Percentiles rank a stretch among this genome's conserved stretches.
Evolutionary conservation across 2,797 vertebrate genomes (phyloP).

Genomic region (Poeciliopsis turneri): DNA sequence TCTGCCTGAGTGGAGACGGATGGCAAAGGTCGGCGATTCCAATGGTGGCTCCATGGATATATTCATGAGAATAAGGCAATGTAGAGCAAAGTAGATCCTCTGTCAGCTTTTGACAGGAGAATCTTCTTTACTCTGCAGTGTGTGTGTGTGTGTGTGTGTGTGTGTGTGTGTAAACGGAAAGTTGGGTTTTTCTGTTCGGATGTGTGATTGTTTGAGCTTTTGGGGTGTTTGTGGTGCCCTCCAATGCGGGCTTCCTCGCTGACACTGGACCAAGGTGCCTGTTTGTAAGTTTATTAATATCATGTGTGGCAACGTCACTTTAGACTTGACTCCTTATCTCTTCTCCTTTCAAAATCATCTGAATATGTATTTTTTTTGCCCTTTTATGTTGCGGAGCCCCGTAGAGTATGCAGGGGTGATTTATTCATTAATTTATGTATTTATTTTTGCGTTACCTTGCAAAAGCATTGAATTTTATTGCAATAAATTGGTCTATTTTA

Average conservation of each 20-base stretch:
- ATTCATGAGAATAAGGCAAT: constrained; percentile 43
- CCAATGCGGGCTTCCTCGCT: constrained; percentile 67
- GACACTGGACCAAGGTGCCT: constrained; percentile 72
- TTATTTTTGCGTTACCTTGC: no score
- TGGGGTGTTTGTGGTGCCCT: constrained; percentile 69
- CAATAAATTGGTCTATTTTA: no score
- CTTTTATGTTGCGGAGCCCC: constrained; percentile 4
- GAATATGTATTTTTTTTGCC: constrained; percentile 8
- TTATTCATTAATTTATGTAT: no score
- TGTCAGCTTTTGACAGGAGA: constrained; percentile 39
- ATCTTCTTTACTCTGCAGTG: constrained; percentile 67
- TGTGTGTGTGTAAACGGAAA: constrained; percentile 34
- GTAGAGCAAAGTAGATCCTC: constrained; percentile 66
- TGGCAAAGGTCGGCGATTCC: constrained; percentile 81
- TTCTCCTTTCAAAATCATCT: constrained; percentile 25
- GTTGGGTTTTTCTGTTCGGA: constrained; percentile 36
- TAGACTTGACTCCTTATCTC: constrained; percentile 46
- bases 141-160: constrained; percentile 24
- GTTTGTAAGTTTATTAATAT: constrained; percentile 76
- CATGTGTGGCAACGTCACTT: constrained; percentile 64
- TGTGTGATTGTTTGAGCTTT: constrained; percentile 66
- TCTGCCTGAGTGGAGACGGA: constrained; percentile 41
- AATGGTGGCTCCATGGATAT: constrained; percentile 76
- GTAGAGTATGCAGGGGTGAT: no score
- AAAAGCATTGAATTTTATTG: no score